Evolutionary conservation across 2,888 invertebrate genomes (phyloP), one percentile per base, ranked within the genome.

Genomic region (Orthosia gothica): DNA sequence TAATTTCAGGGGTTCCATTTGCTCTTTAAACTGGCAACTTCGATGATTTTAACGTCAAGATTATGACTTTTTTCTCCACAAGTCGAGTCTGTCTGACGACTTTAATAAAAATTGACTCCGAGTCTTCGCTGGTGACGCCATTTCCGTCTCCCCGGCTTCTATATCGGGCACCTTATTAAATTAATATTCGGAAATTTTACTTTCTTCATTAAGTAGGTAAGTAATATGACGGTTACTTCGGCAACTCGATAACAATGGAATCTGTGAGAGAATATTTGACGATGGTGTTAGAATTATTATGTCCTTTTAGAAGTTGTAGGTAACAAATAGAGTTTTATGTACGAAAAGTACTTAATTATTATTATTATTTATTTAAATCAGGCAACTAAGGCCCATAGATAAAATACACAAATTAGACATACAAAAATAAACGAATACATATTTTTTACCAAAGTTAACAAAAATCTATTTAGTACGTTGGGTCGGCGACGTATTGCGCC

Each of bases 81-180:
- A 86, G 74, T 82, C 83, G 77, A 83, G 74, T 78, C 82, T 76
- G 82, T 87, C 81, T 80, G 79, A 82, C 77, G 79, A 79, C 76
- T 86, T 90, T 88, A 88, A 87, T 86, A 88, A 89, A 91, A 89
- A 89, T 86, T 87, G 81, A 89, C 85, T 89, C 84, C 77, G 81
- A 79, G 82, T 79, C 70, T 70, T 78, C 84, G 58, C 72, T 73
- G 79, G 68, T 62, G 74, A 59, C 81, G 74, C 81, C 75, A 85
- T 85, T 85, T 76, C 70, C 84, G 13, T 63, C 52, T 70, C 40
- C 2, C 67, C 66, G 40, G 15, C 55, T 81, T 83, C 81, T 79
- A 83, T 86, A 82, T 83, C 68, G 67, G 65, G 59, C 67, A 80
- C 69, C 74, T 86, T 86, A 87, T 82, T 85, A 85, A 81, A 84